Base-by-base conservation (phyloP, 2,888 invertebrate species). In the Nephrotoma appendiculata region DNA sequence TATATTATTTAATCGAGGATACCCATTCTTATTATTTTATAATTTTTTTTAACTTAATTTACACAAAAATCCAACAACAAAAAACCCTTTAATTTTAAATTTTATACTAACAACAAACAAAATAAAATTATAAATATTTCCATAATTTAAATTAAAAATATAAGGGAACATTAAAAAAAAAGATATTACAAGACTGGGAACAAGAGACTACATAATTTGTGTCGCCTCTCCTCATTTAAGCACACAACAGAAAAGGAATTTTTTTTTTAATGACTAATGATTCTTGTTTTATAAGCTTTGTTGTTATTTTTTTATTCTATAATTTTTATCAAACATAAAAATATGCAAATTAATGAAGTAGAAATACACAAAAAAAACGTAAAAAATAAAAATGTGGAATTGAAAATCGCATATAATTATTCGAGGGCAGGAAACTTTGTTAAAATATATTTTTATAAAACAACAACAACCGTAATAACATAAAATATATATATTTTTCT, bases 321-420 rank as follows among this genome's bases (percentile, higher is more conserved):
- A 42, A 44, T 84, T 84, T 84, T 84, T 84, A 84, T 84, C 84
- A 84, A 84, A 84, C 84, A 84, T 84, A 43, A 84, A 84, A 84
- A 84, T 84, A 84, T 84, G 84, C 84, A 84, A 84, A 84, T 84
- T 84, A 84, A 84, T 84, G 84, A 84, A 84, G 84, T 84, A 84
- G 41, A 42, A 84, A 15, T 71, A 71, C 12, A 42, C 83, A 83
- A 83, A 83, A 83, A n/a, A 83, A 48, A 48, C n/a, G n/a, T 12
- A 48, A 48, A 83, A 83, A 83, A 85, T n/a, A 42, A 42, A 85
- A 42, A 85, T 85, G 85, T 85, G 42, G n/a, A 85, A 85, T 85
- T 85, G 85, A 44, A 85, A 85, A 85, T 85, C 85, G 85, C 85
- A 85, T 85, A 85, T 85, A 85, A 85, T 85, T 85, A 85, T 85